These are phyloP conservation scores for Riptortus pedestris DNA, from an alignment of 1,140 invertebrate species.

Conservation along the genomic window DNA sequence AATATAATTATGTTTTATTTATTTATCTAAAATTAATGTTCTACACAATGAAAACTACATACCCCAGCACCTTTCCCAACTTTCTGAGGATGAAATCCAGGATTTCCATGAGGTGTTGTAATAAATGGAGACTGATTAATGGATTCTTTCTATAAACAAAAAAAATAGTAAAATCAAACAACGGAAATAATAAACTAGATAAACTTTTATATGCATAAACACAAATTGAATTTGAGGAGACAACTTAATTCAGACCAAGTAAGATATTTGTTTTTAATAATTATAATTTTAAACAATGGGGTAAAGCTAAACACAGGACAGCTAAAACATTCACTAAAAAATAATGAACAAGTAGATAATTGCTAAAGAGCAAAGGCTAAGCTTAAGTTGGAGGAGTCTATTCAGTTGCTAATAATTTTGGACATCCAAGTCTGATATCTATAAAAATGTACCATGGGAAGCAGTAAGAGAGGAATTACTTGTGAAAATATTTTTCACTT, in stretches of 20 bases:
- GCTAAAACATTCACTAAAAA: no score
- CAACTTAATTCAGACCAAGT: neutral
- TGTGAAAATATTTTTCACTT: no score
- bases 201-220: neutral
- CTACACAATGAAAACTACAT: conserved; percentile 34
- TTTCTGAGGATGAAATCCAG: conserved; percentile 87
- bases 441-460: no score
- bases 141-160: conserved; percentile 46
- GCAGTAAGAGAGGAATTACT: no score
- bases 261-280: neutral
- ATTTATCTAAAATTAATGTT: no score
- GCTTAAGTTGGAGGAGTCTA: no score
- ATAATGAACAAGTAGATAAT: no score
- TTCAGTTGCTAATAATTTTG: no score
- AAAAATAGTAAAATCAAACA: neutral
- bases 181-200: neutral
- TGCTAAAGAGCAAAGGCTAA: no score
- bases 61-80: conserved; percentile 68
- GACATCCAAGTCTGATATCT: no score
- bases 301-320: neutral
- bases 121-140: conserved; percentile 67
- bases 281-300: neutral
- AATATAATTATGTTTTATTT: no score
- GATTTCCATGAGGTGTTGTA: conserved; percentile 78
- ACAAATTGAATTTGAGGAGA: neutral